Percentiles rank a stretch among this genome's conserved stretches.
Conservation (phyloP, 2,113 vertebrate species). For the Cranoglanis bouderius region DNA sequence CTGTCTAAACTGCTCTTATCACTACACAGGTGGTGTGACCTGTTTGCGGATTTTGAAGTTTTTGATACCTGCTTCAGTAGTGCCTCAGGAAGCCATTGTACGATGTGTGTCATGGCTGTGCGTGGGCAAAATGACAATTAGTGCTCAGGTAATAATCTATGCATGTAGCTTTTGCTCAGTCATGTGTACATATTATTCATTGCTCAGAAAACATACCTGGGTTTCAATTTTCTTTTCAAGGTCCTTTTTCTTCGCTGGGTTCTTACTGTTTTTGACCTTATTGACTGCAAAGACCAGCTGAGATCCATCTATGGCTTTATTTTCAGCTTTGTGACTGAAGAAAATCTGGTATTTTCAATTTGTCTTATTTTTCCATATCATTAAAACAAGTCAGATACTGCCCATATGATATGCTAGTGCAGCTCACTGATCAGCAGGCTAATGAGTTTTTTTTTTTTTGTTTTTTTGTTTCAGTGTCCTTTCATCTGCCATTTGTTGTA, state of each 20-base stretch:
- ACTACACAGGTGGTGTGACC: constrained; percentile 69
- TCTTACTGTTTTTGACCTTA: constrained; percentile 89
- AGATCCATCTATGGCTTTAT: constrained; percentile 88
- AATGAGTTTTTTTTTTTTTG: not conserved
- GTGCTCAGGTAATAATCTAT: constrained; percentile 78
- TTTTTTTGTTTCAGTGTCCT: constrained; percentile 80
- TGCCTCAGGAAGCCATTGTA: constrained; percentile 81
- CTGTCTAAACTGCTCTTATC: not conserved
- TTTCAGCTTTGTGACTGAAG: constrained; percentile 85
- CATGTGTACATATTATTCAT: not conserved
- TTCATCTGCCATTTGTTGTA: constrained; percentile 86
- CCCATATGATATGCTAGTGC: not conserved
- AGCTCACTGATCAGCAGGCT: not conserved
- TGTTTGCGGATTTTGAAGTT: constrained; percentile 82
- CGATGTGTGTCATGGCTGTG: constrained; percentile 84
- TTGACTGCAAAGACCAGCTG: constrained; percentile 84
- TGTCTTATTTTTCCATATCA: not conserved
- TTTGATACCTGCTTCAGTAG: constrained; percentile 80
- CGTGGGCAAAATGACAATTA: constrained; percentile 76
- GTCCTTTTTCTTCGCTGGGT: constrained; percentile 90
- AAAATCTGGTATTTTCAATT: constrained; percentile 81
- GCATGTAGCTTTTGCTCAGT: not conserved
- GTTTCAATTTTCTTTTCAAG: constrained; percentile 63
- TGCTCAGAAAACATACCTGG: not conserved
- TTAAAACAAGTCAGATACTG: not conserved